Evolutionary conservation across 2,113 vertebrate genomes (phyloP).

Genomic region (Ariopsis seemanni): DNA sequence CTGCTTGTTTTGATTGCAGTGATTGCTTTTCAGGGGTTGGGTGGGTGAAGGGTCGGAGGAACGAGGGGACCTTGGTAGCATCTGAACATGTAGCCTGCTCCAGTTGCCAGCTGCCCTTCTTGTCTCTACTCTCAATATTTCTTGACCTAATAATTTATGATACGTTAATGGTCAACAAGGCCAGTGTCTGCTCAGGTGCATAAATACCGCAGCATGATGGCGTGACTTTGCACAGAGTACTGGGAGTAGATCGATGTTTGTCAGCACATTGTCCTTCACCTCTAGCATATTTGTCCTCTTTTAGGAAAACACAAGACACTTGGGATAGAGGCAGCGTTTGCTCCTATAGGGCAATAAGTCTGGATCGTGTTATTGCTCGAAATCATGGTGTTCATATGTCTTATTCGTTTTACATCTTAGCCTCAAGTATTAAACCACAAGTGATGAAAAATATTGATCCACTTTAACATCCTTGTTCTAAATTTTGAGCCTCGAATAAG

Average conservation of each 20-base stretch:
- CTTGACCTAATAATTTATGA: conserved; percentile 59
- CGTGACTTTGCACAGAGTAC: conserved; percentile 41
- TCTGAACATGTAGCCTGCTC: conserved; percentile 54
- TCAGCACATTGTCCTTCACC: conserved; percentile 53
- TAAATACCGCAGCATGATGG: conserved; percentile 39
- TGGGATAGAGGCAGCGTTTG: conserved; percentile 31
- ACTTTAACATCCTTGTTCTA: conserved; percentile 17
- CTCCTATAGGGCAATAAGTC: conserved; percentile 25
- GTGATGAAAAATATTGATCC: conserved; percentile 46
- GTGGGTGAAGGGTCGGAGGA: neutral
- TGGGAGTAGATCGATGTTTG: conserved; percentile 53
- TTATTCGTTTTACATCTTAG: conserved; percentile 27
- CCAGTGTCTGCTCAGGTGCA: conserved; percentile 40
- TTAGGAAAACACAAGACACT: conserved; percentile 42
- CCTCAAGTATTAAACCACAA: conserved; percentile 35
- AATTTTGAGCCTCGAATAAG: conserved; percentile 2
- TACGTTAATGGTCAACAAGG: conserved; percentile 59
- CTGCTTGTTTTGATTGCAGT: conserved; percentile 31
- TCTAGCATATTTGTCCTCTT: conserved; percentile 54
- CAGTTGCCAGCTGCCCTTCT: conserved; percentile 45
- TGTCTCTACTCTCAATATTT: conserved; percentile 35
- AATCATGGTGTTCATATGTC: conserved; percentile 17
- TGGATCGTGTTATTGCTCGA: neutral
- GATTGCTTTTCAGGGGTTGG: conserved; percentile 15
- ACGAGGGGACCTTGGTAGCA: neutral